Evolutionary conservation across 2,797 vertebrate genomes (phyloP).

Genomic region (Margarornis squamiger): DNA sequence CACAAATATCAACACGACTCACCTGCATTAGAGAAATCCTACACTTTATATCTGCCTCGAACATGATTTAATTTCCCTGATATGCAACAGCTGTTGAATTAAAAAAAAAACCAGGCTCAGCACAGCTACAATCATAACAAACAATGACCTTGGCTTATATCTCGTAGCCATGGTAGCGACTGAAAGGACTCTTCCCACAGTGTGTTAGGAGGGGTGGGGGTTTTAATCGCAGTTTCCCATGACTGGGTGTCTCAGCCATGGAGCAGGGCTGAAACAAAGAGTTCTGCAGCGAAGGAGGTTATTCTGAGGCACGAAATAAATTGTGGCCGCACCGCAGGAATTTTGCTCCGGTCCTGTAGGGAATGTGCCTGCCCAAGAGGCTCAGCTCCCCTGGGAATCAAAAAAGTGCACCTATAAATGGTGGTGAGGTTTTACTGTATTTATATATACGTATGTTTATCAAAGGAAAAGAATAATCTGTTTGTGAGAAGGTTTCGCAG

Average conservation of each 20-base stretch:
- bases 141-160: constrained; percentile 60
- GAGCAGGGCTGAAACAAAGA: not conserved
- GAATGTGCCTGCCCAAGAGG: not conserved
- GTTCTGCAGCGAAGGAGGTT: not conserved
- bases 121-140: constrained; percentile 28
- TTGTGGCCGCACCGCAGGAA: not conserved
- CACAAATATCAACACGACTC: not conserved
- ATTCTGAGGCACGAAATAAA: not conserved
- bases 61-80: constrained; percentile 24
- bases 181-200: constrained; percentile 40
- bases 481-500: not conserved
- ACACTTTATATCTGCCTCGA: not conserved
- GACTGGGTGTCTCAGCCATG: not conserved
- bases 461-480: not conserved
- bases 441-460: not conserved
- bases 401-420: not conserved
- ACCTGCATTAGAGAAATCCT: constrained; percentile 31
- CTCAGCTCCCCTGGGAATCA: not conserved
- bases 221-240: not conserved
- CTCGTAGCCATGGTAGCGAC: constrained; percentile 42
- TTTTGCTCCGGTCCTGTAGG: not conserved
- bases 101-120: not conserved
- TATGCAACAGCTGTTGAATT: not conserved
- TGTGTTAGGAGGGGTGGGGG: not conserved
- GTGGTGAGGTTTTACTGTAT: not conserved